phyloP scores from a whole-genome alignment of 2,888 invertebrate genomes.

The Meliscaeva auricollis region DNA sequence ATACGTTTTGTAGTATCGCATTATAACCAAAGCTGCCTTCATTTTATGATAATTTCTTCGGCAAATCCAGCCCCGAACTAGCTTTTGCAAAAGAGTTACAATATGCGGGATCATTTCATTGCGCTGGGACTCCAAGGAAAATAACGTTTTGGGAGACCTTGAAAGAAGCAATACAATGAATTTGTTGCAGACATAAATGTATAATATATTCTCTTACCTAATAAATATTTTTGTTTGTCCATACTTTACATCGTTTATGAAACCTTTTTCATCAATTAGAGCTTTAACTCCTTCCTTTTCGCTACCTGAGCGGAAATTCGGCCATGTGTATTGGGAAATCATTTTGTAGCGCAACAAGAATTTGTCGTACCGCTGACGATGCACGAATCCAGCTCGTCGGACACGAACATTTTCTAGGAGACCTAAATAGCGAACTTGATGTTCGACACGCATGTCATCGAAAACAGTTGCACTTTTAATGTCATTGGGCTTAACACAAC shows the following conservation, averaged over 20 bases:
- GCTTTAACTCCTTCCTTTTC: constrained; percentile 94
- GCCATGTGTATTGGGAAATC: constrained; percentile 98
- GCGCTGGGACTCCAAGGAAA: constrained; percentile 93
- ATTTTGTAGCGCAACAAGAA: constrained; percentile 98
- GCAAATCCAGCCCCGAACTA: constrained; percentile 94
- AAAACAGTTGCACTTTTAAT: constrained; percentile 94
- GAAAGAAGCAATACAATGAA: background rate
- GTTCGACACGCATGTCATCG: constrained; percentile 89
- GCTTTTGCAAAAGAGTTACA: constrained; percentile 96
- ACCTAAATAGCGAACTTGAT: constrained; percentile 90
- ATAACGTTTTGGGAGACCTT: constrained; percentile 93
- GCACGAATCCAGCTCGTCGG: constrained; percentile 98
- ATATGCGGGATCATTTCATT: constrained; percentile 95
- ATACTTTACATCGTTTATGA: constrained; percentile 93
- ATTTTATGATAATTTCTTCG: constrained; percentile 92
- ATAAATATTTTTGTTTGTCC: constrained; percentile 99
- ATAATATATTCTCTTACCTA: constrained; percentile 84
- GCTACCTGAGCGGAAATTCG: constrained; percentile 92
- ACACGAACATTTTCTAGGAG: constrained; percentile 98
- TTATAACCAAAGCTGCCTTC: constrained; percentile 93
- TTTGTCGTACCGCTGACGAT: constrained; percentile 95
- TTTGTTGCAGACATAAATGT: too few relatives aligned
- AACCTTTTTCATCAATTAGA: constrained; percentile 92
- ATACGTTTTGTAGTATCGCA: constrained; percentile 90
- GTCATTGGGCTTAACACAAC: constrained; percentile 99